Evolutionary conservation across 2,888 invertebrate genomes (phyloP).

Genomic region (Drosophila stalkeri): DNA sequence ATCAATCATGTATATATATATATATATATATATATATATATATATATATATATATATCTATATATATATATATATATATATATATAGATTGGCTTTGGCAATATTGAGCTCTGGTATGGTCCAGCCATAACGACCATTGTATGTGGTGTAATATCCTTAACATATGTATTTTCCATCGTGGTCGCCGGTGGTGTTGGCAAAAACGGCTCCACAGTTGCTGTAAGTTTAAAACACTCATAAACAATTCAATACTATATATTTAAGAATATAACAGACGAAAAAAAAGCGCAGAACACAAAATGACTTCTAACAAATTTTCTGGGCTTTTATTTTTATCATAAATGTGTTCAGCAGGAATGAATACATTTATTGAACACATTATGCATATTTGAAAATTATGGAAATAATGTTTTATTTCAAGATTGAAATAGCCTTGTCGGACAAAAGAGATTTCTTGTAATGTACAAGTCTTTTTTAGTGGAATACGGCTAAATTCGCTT

Average conservation of each 20-base stretch:
- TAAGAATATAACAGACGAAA: background rate
- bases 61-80: conserved; percentile 18
- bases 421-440: background rate
- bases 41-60: conserved; percentile 17
- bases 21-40: conserved; percentile 6
- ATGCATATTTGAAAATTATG: no score
- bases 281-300: background rate
- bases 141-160: conserved; percentile 90
- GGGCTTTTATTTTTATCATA: background rate
- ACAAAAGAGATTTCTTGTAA: background rate
- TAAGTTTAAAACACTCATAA: conserved; percentile 87
- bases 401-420: no score
- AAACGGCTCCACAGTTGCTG: conserved; percentile 99
- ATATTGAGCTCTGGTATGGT: conserved; percentile 90
- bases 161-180: conserved; percentile 91
- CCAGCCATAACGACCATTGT: conserved; percentile 91
- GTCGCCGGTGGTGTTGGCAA: conserved; percentile 98
- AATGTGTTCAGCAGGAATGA: background rate
- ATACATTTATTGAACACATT: no score
- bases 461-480: background rate
- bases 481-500: background rate
- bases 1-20: conserved; percentile 25
- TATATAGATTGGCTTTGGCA: conserved; percentile 86
- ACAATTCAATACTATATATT: conserved; percentile 8
- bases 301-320: conserved; percentile 1